Conservation (phyloP, 2,113 vertebrate species). For the Tetrao urogallus region DNA sequence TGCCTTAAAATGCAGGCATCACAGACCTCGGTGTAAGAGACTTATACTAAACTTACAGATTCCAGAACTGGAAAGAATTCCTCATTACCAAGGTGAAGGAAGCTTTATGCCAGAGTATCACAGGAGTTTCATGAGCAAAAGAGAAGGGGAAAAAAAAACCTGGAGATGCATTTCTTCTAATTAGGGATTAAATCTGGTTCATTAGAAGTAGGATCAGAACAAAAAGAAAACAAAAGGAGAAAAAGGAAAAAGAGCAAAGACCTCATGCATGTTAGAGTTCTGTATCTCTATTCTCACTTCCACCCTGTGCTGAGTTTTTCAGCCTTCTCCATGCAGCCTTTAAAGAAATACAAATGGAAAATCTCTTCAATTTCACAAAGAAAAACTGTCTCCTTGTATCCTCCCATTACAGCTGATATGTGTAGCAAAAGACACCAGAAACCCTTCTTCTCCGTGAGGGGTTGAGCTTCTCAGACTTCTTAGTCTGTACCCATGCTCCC, state of each 20-base stretch:
- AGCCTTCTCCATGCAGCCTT: not conserved
- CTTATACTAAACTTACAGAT: constrained; percentile 20
- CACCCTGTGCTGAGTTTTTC: not conserved
- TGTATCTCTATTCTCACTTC: not conserved
- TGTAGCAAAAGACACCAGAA: constrained; percentile 37
- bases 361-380: constrained; percentile 5
- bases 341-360: constrained; percentile 42
- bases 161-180: not conserved
- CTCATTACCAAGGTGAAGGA: not conserved
- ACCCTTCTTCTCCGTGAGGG: not conserved
- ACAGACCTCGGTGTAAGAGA: constrained; percentile 47
- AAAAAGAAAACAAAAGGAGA: not conserved
- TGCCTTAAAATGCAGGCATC: constrained; percentile 33
- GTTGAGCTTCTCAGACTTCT: not conserved
- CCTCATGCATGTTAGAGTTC: not conserved
- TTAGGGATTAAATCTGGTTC: constrained; percentile 12
- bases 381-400: not conserved
- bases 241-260: not conserved
- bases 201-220: not conserved
- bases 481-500: not conserved
- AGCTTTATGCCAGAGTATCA: not conserved
- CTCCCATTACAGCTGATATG: not conserved
- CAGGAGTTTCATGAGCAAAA: not conserved
- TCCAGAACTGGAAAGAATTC: constrained; percentile 36
- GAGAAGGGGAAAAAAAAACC: not conserved